A percentile compares a stretch with the other conserved stretches of the same genome.
These are phyloP conservation scores for Brotula barbata DNA, from an alignment of 2,797 vertebrate genomes.

Conservation along the genomic window DNA sequence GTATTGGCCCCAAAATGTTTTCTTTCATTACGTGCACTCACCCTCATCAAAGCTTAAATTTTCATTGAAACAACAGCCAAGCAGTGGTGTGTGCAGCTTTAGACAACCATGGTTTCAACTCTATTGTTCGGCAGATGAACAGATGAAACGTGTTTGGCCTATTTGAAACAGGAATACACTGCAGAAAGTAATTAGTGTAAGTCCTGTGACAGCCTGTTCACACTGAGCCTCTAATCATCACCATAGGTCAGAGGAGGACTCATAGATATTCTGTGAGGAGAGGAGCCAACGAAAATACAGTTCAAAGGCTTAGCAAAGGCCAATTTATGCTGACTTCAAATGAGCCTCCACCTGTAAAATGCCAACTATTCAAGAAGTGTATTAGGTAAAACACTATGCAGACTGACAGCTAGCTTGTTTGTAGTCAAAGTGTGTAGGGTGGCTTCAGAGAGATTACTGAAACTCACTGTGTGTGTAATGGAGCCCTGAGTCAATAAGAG, in stretches of 20 bases:
- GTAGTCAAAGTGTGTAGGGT: constrained; percentile 66
- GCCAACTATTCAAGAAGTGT: constrained; percentile 43
- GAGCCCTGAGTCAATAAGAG: constrained; percentile 76
- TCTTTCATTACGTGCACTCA: too few relatives aligned
- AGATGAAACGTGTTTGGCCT: neutral
- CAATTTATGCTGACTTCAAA: constrained; percentile 53
- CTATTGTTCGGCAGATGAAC: too few relatives aligned
- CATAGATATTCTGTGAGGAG: constrained; percentile 34
- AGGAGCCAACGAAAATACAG: constrained; percentile 30
- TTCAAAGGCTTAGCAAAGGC: constrained; percentile 28
- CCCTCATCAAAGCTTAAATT: too few relatives aligned
- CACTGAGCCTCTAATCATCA: constrained; percentile 13
- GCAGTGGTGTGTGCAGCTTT: too few relatives aligned
- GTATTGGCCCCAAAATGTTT: too few relatives aligned
- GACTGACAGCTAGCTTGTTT: constrained; percentile 72
- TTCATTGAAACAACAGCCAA: too few relatives aligned
- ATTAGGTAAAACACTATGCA: constrained; percentile 45
- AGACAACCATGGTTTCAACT: too few relatives aligned
- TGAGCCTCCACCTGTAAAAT: constrained; percentile 47
- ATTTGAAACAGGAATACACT: too few relatives aligned
- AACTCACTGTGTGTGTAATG: constrained; percentile 77
- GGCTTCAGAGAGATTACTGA: constrained; percentile 77
- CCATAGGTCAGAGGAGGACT: constrained; percentile 28
- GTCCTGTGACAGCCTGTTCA: neutral
- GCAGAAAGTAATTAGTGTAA: neutral